Evolutionary conservation across 1,140 invertebrate genomes (phyloP), one percentile per base, ranked within the genome.

Genomic region (Brachionus paranguensis): DNA sequence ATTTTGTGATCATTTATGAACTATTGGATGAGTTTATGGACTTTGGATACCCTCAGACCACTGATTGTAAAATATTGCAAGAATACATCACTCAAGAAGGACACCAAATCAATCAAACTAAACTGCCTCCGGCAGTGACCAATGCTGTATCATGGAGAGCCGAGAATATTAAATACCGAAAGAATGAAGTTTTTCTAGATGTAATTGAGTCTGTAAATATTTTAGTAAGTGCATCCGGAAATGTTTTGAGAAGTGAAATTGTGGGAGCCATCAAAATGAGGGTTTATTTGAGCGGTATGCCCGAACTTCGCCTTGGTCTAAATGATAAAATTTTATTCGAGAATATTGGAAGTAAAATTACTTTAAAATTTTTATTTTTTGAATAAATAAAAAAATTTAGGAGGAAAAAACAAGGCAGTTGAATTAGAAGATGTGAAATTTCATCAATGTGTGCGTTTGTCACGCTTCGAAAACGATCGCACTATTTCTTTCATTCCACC

Each of bases 271-370:
- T 99, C 64, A 99, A 98, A 91, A 99, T 99, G 97, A 91, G 97
- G 85, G 97, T 99, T 0, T 99, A 98, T 88, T 88, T 99, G 7
- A 97, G 95, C 12, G 98, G 98, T n/a, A 99, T 99, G 98, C 98
- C 98, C 1, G 98, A 99, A 89, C 89, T 99, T n/a, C 91, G 97
- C 33, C 91, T 99, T 24, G 98, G 98, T 0, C 91, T 99, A 0
- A 99, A 99, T 89, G 98, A 99, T 88, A 99, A 99, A 91, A 96
- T 99, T 11, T 89, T 99, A 0, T 99, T 99, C 91, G 97, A 99
- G 89, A 97, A 95, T 84, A 99, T 96, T 20, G 97, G 97, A 1
- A 91, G 97, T 91, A 86, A 88, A 41, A 11, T 90, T 4, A 89
- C 2, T n/a, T 14, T 60, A 6, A 85, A 17, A 17, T 8, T n/a